Evolutionary conservation across 2,113 vertebrate genomes (phyloP), one percentile per base, ranked within the genome.

Genomic region (Heliornis fulica): DNA sequence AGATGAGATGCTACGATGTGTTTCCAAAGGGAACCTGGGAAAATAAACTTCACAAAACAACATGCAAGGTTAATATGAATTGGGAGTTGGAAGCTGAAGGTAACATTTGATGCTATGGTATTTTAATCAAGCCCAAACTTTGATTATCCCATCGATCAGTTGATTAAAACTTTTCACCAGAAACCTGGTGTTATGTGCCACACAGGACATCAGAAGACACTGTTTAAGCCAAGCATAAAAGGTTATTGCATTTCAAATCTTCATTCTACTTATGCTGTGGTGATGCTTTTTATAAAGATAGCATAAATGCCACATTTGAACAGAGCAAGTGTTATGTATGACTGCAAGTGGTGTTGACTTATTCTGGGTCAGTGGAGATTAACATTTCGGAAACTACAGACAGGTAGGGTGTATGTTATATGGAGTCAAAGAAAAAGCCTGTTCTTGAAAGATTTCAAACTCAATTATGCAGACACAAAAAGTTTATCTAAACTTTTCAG

Each of bases 391-490:
- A 96, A 96, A 92, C 48, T 83, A 38, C 32, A 95, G 64, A n/a
- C 46, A 32, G 51, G 43, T 36, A 70, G 66, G 28, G 15, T 36
- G 20, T 85, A 36, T 71, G 57, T 72, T 93, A 76, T 34, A 84
- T 11, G 56, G 56, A 81, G 31, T 50, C 40, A 66, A 70, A 70
- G 36, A 95, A 86, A 83, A 93, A 93, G 80, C 12, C 79, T 85
- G 81, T 57, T 93, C 89, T 90, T 94, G 81, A 63, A 90, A 90
- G 86, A 93, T 96, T 96, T 94, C 81, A 86, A 94, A 87, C 69
- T 92, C 76, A 79, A 79, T 95, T 96, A 96, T 91, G 70, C 61
- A 94, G 82, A 82, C 50, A 65, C 26, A 68, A 82, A 65, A 94
- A 70, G 79, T 90, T 93, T 91, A 60, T 51, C 66, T 83, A 95